Evolutionary conservation across 2,888 invertebrate genomes (phyloP), one percentile per base, ranked within the genome.

Genomic region (Schrankia costaestrigalis): DNA sequence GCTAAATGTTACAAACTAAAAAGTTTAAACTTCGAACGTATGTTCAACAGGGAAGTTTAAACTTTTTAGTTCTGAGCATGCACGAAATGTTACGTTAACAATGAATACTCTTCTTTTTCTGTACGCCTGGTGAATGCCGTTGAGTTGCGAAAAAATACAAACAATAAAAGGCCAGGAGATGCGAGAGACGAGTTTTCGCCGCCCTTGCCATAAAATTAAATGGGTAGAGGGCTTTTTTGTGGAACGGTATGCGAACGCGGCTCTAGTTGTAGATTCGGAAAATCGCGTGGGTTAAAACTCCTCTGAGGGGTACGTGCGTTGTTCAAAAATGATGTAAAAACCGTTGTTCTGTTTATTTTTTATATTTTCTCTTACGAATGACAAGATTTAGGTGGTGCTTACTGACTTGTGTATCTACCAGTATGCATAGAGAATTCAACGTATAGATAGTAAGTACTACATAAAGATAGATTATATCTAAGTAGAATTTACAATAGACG

Each of bases 171-270:
- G 65, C 66, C 54, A 56, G 52, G 52, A 55, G 58, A 59, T 56
- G 44, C 48, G 48, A 56, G 66, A 69, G 73, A 64, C 65, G 70
- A 65, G 67, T 64, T 71, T 72, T 73, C 63, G 62, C 72, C 71
- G 63, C 71, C 71, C 76, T 65, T 62, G 64, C 75, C 69, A 73
- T 80, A 76, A 81, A 80, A 80, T 79, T 78, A 78, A 81, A 81
- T 71, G 67, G 70, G 60, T 57, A 62, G 57, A 59, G 61, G 58
- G 66, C 54, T 68, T 71, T n/a, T 69, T 63, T 62, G 54, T 36
- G 44, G 48, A 59, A 52, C 56, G 52, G 50, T 43, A 42, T 47
- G 50, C 50, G 55, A 59, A 56, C 54, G 49, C 46, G 56, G 55
- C 52, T 66, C 51, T 49, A 50, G 63, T 49, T 53, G 50, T 31